phyloP scores from a whole-genome alignment of 2,797 vertebrate species.

The Iguana delicatissima region DNA sequence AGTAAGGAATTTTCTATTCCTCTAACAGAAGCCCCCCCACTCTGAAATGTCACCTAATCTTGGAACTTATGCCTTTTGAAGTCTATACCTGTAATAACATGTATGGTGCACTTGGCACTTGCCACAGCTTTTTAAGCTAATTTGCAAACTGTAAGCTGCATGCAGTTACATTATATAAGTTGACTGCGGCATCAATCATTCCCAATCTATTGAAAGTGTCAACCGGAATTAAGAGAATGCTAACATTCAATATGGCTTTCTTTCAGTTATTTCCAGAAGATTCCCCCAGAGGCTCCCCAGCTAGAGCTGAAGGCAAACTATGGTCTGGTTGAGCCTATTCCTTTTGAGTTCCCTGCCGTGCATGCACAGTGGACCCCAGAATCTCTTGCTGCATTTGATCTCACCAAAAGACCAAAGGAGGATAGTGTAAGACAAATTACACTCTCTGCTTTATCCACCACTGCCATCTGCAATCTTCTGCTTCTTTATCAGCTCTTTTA shows the following conservation, averaged over 20 bases:
- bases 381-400: conserved; percentile 91
- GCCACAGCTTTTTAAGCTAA: background rate
- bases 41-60: background rate
- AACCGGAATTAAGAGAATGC: background rate
- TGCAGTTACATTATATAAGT: background rate
- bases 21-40: background rate
- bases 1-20: background rate
- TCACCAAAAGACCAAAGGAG: conserved; percentile 93
- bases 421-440: conserved; percentile 83
- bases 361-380: conserved; percentile 89
- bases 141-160: background rate
- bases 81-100: background rate
- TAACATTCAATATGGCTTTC: background rate
- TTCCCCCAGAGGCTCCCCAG: conserved; percentile 91
- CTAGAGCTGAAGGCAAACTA: conserved; percentile 97
- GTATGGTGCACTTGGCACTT: background rate
- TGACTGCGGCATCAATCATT: background rate
- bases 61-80: conserved; percentile 6
- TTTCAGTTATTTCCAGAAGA: conserved; percentile 95
- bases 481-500: background rate
- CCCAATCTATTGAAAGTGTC: background rate
- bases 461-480: conserved; percentile 20
- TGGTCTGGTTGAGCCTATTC: conserved; percentile 91
- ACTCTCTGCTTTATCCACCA: background rate
- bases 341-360: conserved; percentile 89